Base-by-base conservation (phyloP, 2,113 vertebrate species). In the Calypte anna region DNA sequence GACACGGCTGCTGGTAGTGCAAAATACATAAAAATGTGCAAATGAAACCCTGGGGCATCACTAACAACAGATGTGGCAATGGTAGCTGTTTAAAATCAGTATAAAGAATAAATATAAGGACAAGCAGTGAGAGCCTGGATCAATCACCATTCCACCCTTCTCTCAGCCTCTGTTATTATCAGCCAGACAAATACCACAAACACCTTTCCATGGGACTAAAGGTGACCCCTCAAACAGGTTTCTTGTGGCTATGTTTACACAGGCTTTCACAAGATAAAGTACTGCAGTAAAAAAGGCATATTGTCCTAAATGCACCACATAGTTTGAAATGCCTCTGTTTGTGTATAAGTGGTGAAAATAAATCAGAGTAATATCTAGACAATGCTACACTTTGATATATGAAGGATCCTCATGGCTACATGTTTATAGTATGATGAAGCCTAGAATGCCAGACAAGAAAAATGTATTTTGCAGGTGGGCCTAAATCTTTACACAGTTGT, bases 301-400 rank as follows among this genome's bases (percentile, higher is more conserved):
- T 93, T 96, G 92, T 96, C 64, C 90, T 96, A 97, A 97, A 95
- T 58, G 58, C 48, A 92, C 91, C 57, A 21, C 81, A 92, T 53
- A 95, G 94, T 95, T 96, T 72, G 73, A 96, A 98, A 94, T 89
- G 78, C 64, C 90, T 94, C 91, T 91, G 59, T 93, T 95, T 96
- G 79, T 38, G 27, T 97, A 10, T 96, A 97, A 96, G 92, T 96
- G 90, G 82, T 85, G 76, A 94, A 96, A 97, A 98, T 98, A 98
- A 98, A 97, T 98, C 97, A 97, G 87, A 94, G 50, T 76, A 88
- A 66, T 97, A 97, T 97, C 97, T 97, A 95, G 97, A 96, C 96
- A 97, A 94, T 98, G 93, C 90, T 96, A 94, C 90, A 90, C 54
- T 96, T 96, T 98, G 97, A 97, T 97, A 91, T 90, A 97, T 97